Base-by-base conservation (phyloP, 2,797 vertebrate species). In the Spea hammondii region DNA sequence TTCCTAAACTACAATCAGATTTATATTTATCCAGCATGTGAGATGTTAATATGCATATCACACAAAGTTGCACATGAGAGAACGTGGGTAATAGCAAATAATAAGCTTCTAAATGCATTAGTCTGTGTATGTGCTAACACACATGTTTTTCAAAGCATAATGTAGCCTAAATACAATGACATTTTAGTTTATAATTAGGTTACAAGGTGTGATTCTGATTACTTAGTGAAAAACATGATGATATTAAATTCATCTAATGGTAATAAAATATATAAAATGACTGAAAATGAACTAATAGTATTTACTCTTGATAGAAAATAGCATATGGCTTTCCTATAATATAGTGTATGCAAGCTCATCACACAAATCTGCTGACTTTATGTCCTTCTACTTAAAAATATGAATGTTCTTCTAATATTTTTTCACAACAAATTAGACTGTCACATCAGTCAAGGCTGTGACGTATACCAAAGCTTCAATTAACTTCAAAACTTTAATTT, bases 241-340 rank as follows among this genome's bases (percentile, higher is more conserved):
- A 80, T 72, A 82, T 82, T 82, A 73, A 82, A 82, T 65, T 77
- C 70, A 77, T 74, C 70, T 82, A 74, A 82, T 82, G 70, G 70
- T 68, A 69, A 82, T 70, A 82, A 82, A 77, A 70, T 73, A 70
- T 77, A 70, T 50, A 14, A 73, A 67, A 74, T 70, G 70, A 65
- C 57, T 70, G 59, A 70, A 70, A 75, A 12, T 44, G 57, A 10
- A 72, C 64, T 65, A 67, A 17, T 17, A 62, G 59, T 62, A 68
- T 73, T 73, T 6, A 73, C 68, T 68, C 62, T 57, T 71, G 46
- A 71, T 65, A 72, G 17, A 45, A 7, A 12, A 57, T 8, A 65
- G 48, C 2, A 32, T 32, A 32, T 32, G 32, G 2, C 32, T 32
- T 32, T 32, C 32, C 32, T 32, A 32, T 32, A 53, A 66, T 49